Percentiles rank a stretch among this genome's conserved stretches.
Evolutionary conservation across 1,140 invertebrate genomes (phyloP).

Genomic region (Trachelipus rathkii): DNA sequence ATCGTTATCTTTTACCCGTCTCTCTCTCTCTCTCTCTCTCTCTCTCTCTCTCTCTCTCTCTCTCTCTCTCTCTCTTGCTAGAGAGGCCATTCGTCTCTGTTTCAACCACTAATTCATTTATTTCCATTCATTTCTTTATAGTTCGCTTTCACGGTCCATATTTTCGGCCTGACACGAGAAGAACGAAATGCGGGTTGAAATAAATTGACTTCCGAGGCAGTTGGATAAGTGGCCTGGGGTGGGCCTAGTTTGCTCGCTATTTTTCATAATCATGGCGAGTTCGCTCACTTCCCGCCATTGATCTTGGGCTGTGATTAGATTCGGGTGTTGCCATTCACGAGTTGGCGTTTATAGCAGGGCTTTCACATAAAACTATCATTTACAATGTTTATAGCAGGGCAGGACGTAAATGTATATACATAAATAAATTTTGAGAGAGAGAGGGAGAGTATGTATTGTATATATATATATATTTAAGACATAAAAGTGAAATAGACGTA

Average conservation of each 20-base stretch:
- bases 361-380: slow-evolving; percentile 13
- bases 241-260: slow-evolving; percentile 8
- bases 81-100: not conserved
- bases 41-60: not conserved
- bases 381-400: slow-evolving; percentile 7
- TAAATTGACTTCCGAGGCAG: slow-evolving; percentile 11
- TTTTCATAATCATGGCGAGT: slow-evolving; percentile 1
- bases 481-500: too few relatives aligned
- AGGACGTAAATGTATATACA: not conserved
- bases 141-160: slow-evolving; percentile 3
- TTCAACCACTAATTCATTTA: slow-evolving; percentile 11
- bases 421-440: not conserved
- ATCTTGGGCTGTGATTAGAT: slow-evolving; percentile 7
- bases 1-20: not conserved
- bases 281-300: slow-evolving; percentile 7
- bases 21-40: too few relatives aligned
- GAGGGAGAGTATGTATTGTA: not conserved
- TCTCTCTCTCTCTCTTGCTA: not conserved
- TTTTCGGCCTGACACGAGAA: not conserved
- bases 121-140: not conserved
- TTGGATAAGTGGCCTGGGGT: slow-evolving; percentile 5
- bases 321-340: slow-evolving; percentile 5
- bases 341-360: not conserved
- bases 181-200: slow-evolving; percentile 7
- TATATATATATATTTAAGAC: not conserved